phyloP scores from a whole-genome alignment of 2,888 invertebrate species.

The Lycocerus yunnanus region DNA sequence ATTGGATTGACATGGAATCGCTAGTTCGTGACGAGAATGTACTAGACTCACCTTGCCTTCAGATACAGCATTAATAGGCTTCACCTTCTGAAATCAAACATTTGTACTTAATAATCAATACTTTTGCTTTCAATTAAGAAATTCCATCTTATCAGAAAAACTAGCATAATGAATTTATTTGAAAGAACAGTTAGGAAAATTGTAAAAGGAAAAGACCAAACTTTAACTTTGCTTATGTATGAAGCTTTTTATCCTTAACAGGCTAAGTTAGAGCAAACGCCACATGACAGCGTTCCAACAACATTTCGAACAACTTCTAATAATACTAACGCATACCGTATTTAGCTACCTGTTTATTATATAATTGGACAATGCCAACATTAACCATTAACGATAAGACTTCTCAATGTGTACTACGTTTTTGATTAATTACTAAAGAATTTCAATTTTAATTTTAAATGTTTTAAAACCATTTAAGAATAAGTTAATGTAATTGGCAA shows the following conservation, averaged over 20 bases:
- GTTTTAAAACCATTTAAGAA: slow-evolving; percentile 27
- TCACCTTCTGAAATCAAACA: slow-evolving; percentile 16
- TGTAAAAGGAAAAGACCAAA: background rate
- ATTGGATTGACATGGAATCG: slow-evolving; percentile 57
- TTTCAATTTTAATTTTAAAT: slow-evolving; percentile 35
- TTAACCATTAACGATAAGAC: slow-evolving; percentile 24
- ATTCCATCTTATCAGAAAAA: background rate
- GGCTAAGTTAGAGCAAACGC: slow-evolving; percentile 35
- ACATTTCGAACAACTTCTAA: slow-evolving; percentile 43
- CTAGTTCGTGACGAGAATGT: slow-evolving; percentile 49
- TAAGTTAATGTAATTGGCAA: slow-evolving; percentile 26
- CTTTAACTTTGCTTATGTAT: slow-evolving; percentile 2
- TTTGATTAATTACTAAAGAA: slow-evolving; percentile 34
- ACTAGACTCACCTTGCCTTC: slow-evolving; percentile 49
- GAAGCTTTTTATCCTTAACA: slow-evolving; percentile 24
- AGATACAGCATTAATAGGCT: slow-evolving; percentile 37
- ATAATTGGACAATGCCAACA: slow-evolving; percentile 43
- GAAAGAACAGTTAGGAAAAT: slow-evolving; percentile 3
- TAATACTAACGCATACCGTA: slow-evolving; percentile 41
- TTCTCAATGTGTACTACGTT: slow-evolving; percentile 22
- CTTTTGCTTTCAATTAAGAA: slow-evolving; percentile 3
- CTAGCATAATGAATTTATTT: background rate
- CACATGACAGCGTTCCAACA: slow-evolving; percentile 41
- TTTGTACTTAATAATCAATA: background rate
- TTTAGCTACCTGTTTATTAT: slow-evolving; percentile 46